phyloP scores from a whole-genome alignment of 2,113 vertebrate species.

The Morone chrysops region DNA sequence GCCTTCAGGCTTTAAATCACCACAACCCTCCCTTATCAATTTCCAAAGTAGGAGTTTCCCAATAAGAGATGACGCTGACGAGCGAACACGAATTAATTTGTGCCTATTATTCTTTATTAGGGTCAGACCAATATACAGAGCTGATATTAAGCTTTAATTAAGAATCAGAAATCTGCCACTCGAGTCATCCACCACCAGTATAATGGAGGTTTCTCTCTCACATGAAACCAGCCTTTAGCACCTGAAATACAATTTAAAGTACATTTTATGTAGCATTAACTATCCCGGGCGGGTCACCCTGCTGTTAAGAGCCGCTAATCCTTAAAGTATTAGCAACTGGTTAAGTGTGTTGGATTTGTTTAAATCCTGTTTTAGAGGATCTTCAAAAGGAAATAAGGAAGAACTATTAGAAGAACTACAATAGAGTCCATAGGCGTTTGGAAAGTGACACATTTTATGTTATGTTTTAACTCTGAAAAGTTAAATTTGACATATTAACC shows the following conservation, averaged over 20 bases:
- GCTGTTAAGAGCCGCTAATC: slow-evolving; percentile 25
- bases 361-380: slow-evolving; percentile 19
- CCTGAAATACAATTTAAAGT: neutral
- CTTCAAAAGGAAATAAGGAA: neutral
- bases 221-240: slow-evolving; percentile 20
- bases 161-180: neutral
- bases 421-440: neutral
- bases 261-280: slow-evolving; percentile 14
- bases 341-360: slow-evolving; percentile 4
- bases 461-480: neutral
- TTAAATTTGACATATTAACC: neutral
- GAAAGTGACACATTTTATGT: slow-evolving; percentile 1
- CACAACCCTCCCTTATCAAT: neutral
- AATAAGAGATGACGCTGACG: neutral
- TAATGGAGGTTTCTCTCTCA: slow-evolving; percentile 1
- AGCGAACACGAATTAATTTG: slow-evolving; percentile 6
- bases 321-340: neutral
- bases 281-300: neutral
- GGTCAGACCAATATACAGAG: slow-evolving; percentile 5
- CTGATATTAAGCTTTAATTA: slow-evolving; percentile 4
- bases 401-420: neutral
- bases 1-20: neutral
- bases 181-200: no score
- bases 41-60: slow-evolving; percentile 10
- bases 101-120: slow-evolving; percentile 13